Base-by-base conservation (phyloP, 2,888 invertebrate species). In the Tinea trinotella region DNA sequence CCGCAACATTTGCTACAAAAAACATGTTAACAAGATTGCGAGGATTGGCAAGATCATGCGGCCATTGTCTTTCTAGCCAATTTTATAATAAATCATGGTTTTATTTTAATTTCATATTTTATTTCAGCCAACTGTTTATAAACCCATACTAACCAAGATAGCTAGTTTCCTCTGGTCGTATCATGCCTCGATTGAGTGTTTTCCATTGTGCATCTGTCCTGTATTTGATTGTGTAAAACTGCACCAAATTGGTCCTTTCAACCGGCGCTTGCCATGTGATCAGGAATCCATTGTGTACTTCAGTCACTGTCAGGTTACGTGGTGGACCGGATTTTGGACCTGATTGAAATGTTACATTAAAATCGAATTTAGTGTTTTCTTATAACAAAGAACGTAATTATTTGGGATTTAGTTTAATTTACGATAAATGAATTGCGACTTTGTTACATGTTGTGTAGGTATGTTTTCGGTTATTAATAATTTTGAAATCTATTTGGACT, bases 301-400 rank as follows among this genome's bases (percentile, higher is more conserved):
- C 95, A 52, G 93, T 92, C 59, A 97, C 94, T 54, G 96, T 94
- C 63, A 98, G 88, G 82, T 98, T 97, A 62, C 93, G 90, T 22
- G 98, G 97, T 52, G 94, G 92, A 65, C 95, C 93, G 53, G 98
- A 97, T 80, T 93, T 93, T 56, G 97, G 96, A 79, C 97, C 97
- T 97, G 71, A 24, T 65, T 58, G 18, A 15, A 62, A n/a, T n/a
- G n/a, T n/a, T n/a, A n/a, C n/a, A n/a, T n/a, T n/a, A n/a, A n/a
- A n/a, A n/a, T n/a, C n/a, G n/a, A n/a, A n/a, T n/a, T n/a, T n/a
- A n/a, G n/a, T n/a, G n/a, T n/a, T n/a, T n/a, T n/a, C n/a, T n/a
- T n/a, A n/a, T n/a, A n/a, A n/a, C n/a, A n/a, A n/a, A n/a, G n/a
- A n/a, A n/a, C n/a, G n/a, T n/a, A n/a, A n/a, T 22, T 5, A 22